Evolutionary conservation across 2,113 vertebrate species (phyloP).

Genomic region (Bubo bubo): DNA sequence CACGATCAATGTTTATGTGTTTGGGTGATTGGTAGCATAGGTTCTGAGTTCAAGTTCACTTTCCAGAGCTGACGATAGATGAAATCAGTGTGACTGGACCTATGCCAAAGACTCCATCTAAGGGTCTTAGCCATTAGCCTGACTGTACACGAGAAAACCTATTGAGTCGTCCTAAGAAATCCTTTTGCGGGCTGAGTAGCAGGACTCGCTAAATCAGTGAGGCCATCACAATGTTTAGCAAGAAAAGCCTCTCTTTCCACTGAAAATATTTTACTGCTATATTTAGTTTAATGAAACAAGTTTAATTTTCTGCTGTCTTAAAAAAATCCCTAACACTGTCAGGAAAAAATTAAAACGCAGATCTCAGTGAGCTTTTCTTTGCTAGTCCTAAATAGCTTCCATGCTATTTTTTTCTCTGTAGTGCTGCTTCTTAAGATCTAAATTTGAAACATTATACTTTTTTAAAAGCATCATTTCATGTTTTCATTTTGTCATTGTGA

Average conservation of each 20-base stretch:
- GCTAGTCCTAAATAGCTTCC: background rate
- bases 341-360: background rate
- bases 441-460: background rate
- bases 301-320: slow-evolving; percentile 10
- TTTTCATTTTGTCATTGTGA: background rate
- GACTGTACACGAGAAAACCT: background rate
- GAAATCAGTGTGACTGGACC: slow-evolving; percentile 1
- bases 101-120: slow-evolving; percentile 19
- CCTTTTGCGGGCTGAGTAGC: background rate
- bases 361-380: background rate
- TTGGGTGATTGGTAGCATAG: background rate
- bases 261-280: slow-evolving; percentile 8
- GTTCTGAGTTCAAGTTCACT: slow-evolving; percentile 14
- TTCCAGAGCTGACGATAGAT: background rate
- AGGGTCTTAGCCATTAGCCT: slow-evolving; percentile 14
- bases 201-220: background rate
- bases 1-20: background rate
- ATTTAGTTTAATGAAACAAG: slow-evolving; percentile 29
- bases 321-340: background rate
- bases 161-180: background rate
- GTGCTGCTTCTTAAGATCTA: background rate
- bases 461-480: background rate
- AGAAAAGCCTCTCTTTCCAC: background rate
- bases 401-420: background rate
- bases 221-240: background rate